phyloP scores from a whole-genome alignment of 2,888 invertebrate genomes.

The Euplagia quadripunctaria region DNA sequence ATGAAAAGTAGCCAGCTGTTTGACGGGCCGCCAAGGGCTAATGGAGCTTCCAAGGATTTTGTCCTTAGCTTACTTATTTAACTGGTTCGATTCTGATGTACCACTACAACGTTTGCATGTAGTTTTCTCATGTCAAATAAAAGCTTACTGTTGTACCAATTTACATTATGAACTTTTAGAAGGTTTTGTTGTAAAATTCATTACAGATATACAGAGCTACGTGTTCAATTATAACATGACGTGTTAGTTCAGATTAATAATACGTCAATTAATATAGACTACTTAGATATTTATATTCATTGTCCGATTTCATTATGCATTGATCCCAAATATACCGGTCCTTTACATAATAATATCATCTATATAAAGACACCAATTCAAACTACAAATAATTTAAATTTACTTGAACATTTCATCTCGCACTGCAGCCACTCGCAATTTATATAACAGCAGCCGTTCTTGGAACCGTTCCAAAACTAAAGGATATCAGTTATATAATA shows the following conservation, averaged over 20 bases:
- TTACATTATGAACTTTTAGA: too few species aligned
- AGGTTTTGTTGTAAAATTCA: too few species aligned
- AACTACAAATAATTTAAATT: conserved; percentile 22
- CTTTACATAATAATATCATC: neutral
- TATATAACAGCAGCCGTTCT: conserved; percentile 62
- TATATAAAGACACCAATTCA: neutral
- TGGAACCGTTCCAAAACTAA: conserved; percentile 69
- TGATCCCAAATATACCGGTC: too few species aligned
- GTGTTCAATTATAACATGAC: too few species aligned
- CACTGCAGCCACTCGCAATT: conserved; percentile 60
- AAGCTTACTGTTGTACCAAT: too few species aligned
- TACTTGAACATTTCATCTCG: conserved; percentile 41
- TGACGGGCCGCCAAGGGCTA: neutral
- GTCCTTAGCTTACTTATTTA: neutral
- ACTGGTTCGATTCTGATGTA: neutral
- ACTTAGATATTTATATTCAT: too few species aligned
- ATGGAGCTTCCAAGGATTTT: neutral
- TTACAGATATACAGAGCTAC: too few species aligned
- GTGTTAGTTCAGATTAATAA: too few species aligned
- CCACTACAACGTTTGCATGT: neutral
- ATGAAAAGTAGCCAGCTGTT: neutral
- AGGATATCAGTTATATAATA: conserved; percentile 67
- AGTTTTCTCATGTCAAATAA: too few species aligned
- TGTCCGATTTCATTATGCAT: too few species aligned
- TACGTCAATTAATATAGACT: too few species aligned